Percentiles rank a stretch among this genome's conserved stretches.
phyloP scores from a whole-genome alignment of 1,140 invertebrate genomes.

The Ridgeia piscesae region DNA sequence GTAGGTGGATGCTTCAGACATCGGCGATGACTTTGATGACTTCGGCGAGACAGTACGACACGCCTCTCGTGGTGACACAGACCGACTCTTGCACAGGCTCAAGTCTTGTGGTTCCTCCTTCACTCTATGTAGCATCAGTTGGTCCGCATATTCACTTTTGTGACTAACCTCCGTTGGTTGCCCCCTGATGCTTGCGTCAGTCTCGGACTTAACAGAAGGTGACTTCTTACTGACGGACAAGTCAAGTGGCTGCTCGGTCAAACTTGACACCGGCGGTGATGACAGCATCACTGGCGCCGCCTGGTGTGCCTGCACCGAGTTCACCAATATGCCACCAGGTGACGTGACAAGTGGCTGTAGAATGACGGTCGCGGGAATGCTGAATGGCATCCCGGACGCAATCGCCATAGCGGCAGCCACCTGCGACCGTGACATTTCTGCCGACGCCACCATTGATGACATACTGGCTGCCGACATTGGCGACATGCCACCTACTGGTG shows the following conservation, averaged over 20 bases:
- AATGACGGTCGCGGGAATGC: neutral
- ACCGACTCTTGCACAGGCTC: too few relatives aligned
- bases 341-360: neutral
- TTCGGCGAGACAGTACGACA: neutral
- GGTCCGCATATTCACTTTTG: neutral
- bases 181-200: neutral
- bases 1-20: neutral
- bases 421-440: neutral
- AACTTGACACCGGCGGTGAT: slow-evolving; percentile 17
- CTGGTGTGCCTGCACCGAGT: slow-evolving; percentile 28
- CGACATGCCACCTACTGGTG: slow-evolving; percentile 49
- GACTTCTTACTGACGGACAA: slow-evolving; percentile 3
- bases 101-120: neutral
- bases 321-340: slow-evolving; percentile 15
- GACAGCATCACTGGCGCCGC: slow-evolving; percentile 20
- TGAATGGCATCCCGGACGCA: slow-evolving; percentile 2
- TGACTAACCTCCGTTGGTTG: neutral
- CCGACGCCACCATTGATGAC: neutral
- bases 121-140: neutral
- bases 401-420: slow-evolving; percentile 4
- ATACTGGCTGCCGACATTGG: slow-evolving; percentile 18
- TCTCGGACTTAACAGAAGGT: neutral
- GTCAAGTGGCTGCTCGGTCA: slow-evolving; percentile 18
- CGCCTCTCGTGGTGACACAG: neutral
- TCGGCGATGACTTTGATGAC: slow-evolving; percentile 5